Base-by-base conservation (phyloP, 2,797 vertebrate genomes). In the Hybognathus amarus region DNA sequence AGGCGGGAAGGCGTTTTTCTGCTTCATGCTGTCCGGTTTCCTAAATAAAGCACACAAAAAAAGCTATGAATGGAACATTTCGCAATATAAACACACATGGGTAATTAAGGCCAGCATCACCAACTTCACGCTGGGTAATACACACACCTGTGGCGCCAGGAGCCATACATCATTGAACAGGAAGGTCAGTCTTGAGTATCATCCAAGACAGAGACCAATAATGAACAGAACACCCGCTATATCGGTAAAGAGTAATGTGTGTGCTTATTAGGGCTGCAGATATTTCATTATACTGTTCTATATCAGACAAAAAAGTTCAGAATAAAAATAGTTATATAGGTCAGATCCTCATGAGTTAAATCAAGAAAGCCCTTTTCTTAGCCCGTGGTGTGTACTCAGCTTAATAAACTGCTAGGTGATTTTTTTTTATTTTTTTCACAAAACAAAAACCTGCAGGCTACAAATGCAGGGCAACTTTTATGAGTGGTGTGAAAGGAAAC, bases 1-100 rank as follows among this genome's bases (percentile, higher is more conserved):
- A 24, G 98, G 97, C 0, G 98, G 97, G 85, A 99, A 99, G 38
- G 97, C 97, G 0, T 99, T 99, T 89, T 97, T 99, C 94, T 99
- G 98, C 88, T 99, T 99, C 83, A 97, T 83, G 0, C 95, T 96
- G 86, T 99, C 95, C 0, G 98, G 98, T 70, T 92, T 96, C 93
- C 98, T 99, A 91, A 47, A 85, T 61, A 67, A 22, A 42, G 50
- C n/a, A 77, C 11, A 88, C 22, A 22, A 61, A 20, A 42, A 38
- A 63, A 20, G 52, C 33, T 63, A 40, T 6, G 38, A 69, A 77
- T 52, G 59, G 27, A 17, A 30, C 59, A 63, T 7, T 61, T 61
- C 59, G 7, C 6, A 61, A 61, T 2, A 13, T 27, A 24, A 61
- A 24, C 71, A 77, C 77, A 52, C 33, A 66, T 5, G 50, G 40